Evolutionary conservation across 2,888 invertebrate species (phyloP), one percentile per base, ranked within the genome.

Genomic region (Erannis defoliaria): DNA sequence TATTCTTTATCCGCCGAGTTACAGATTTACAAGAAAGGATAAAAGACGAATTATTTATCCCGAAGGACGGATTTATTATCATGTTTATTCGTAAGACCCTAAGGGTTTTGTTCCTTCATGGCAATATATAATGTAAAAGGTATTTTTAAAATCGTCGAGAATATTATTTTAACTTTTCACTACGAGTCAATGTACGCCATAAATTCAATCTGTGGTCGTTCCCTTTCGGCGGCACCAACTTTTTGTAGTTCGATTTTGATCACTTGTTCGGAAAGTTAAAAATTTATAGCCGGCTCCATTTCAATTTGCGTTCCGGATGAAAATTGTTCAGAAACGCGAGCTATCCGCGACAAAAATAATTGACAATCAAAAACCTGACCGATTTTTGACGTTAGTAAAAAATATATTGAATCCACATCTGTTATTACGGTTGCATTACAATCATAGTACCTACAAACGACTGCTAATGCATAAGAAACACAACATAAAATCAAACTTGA

Each of bases 191-290:
- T 78, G 80, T 68, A 76, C 77, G 80, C 85, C 78, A 89, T 91
- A 90, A 90, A 91, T 91, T 86, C 78, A 84, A 85, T 88, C 84
- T 82, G 89, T 72, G 91, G 91, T 87, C 77, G 76, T 73, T 77
- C 85, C 85, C 82, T 88, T 84, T 85, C 84, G 74, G 72, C 75
- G 73, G 71, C 76, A 81, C 72, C 78, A 80, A 84, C 79, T 89
- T 90, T 90, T 89, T 87, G 81, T 86, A 89, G 86, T 88, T 86
- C 82, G 79, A 85, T 87, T 87, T 86, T 85, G 89, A 91, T 90
- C 87, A 88, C 88, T 88, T 85, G 86, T 85, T 88, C 78, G 80
- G 80, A 88, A 89, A 89, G 89, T 91, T 87, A 77, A 86, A 84
- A 90, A 90, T 89, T 89, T 89, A 90, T 88, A 79, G 84, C 78